Conservation (phyloP, 2,888 invertebrate species). For the Erebia epiphron region DNA sequence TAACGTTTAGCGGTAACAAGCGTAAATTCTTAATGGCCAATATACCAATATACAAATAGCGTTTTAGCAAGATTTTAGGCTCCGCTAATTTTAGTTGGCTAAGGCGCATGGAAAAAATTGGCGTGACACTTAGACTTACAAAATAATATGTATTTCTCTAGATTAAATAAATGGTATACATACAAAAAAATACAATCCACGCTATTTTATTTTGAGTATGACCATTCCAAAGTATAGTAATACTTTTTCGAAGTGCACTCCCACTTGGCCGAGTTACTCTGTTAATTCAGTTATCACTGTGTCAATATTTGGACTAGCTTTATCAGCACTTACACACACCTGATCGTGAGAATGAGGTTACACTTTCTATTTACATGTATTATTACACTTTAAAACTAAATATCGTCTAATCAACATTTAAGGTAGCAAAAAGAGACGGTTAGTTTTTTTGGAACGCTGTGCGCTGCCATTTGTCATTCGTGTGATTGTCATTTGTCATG, state of each 20-base stretch:
- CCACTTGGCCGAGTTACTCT: slow-evolving; percentile 29
- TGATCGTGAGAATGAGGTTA: slow-evolving; percentile 65
- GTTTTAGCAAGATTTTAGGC: no score
- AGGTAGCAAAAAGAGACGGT: no score
- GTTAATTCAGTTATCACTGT: slow-evolving; percentile 43
- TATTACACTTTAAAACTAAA: slow-evolving; percentile 6
- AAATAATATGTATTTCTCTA: neutral
- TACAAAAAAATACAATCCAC: neutral
- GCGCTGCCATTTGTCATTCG: no score
- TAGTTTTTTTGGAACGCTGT: no score
- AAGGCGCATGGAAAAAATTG: neutral
- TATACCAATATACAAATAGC: neutral
- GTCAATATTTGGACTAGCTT: slow-evolving; percentile 59
- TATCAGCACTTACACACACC: slow-evolving; percentile 50
- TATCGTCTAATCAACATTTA: neutral
- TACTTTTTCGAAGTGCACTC: slow-evolving; percentile 26
- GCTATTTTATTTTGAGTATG: neutral
- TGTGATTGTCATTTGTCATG: no score
- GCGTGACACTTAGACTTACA: neutral
- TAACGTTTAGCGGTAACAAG: slow-evolving; percentile 13
- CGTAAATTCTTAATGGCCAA: neutral
- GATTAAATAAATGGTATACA: neutral
- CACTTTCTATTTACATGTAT: slow-evolving; percentile 14
- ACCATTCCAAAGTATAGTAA: neutral
- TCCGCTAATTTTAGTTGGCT: no score